Base-by-base conservation (phyloP, 2,888 invertebrate species). In the Gandaritis pyraliata region DNA sequence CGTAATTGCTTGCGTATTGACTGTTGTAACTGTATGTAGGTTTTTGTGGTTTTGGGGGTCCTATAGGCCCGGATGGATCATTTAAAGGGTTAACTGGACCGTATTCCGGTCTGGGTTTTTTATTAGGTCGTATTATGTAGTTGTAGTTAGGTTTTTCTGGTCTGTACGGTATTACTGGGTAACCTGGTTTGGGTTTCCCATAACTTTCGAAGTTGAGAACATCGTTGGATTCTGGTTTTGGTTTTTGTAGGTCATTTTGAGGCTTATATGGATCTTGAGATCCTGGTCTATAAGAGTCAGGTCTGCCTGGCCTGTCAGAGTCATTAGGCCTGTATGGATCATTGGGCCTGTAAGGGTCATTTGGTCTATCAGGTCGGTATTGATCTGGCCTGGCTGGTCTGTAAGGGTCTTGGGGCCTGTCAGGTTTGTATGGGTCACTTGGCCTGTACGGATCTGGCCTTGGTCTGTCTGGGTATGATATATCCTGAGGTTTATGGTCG, bases 71-170 rank as follows among this genome's bases (percentile, higher is more conserved):
- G 57, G 72, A 58, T 4, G 16, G 38, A 50, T 62, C 64, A 59
- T 2, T 47, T 52, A 47, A 6, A 5, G 69, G 68, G 7, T 23
- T 38, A 36, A 15, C 8, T 16, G 50, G 50, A 12, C 65, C 70
- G 0, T 68, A 58, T 13, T 66, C 56, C 2, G 76, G 77, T 1
- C 58, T 62, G 39, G 90, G 90, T 67, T 81, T 88, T 52, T 82
- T 83, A 66, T 80, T 87, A 5, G 90, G 91, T 65, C 88, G 81
- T 0, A 79, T 72, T 15, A 87, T 82, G 61, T 90, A 90, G 12
- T 85, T 76, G 58, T 89, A 89, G 16, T 85, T 75, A 1, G 88
- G 90, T 50, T 78, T 82, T 47, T 86, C 84, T 18, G 85, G 78
- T 15, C 67, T 72, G 48, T 83, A 80, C 0, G 82, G 69, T 30